Conservation (phyloP, 2,797 vertebrate species). For the Xenops minutus region DNA sequence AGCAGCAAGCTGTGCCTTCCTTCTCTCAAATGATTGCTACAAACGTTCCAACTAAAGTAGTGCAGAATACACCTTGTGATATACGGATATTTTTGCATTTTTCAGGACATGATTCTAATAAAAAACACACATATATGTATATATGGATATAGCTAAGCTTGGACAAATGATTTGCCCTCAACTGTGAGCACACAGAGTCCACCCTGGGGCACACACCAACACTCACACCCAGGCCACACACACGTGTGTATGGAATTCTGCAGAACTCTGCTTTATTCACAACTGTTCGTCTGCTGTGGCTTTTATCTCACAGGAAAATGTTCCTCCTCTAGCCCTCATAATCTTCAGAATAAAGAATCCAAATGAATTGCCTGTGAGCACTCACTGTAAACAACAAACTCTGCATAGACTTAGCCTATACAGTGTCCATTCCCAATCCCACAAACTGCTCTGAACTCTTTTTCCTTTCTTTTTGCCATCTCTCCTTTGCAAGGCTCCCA, state of each 20-base stretch:
- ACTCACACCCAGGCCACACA: not conserved
- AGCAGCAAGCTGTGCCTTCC: not conserved
- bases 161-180: not conserved
- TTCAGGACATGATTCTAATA: not conserved
- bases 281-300: not conserved
- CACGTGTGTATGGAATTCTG: not conserved
- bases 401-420: not conserved
- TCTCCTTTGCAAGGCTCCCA: constrained; percentile 26
- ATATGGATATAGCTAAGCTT: not conserved
- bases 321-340: not conserved
- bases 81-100: not conserved
- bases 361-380: not conserved
- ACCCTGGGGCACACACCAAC: not conserved
- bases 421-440: not conserved
- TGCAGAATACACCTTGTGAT: not conserved
- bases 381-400: not conserved
- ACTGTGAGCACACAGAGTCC: not conserved
- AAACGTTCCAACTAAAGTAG: not conserved
- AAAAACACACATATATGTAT: not conserved
- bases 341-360: not conserved
- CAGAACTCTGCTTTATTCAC: not conserved
- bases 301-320: not conserved
- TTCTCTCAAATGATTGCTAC: not conserved
- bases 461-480: not conserved
- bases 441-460: not conserved